These are phyloP conservation scores for Lophotriccus pileatus DNA, from an alignment of 2,797 vertebrate species.

Conservation along the genomic window DNA sequence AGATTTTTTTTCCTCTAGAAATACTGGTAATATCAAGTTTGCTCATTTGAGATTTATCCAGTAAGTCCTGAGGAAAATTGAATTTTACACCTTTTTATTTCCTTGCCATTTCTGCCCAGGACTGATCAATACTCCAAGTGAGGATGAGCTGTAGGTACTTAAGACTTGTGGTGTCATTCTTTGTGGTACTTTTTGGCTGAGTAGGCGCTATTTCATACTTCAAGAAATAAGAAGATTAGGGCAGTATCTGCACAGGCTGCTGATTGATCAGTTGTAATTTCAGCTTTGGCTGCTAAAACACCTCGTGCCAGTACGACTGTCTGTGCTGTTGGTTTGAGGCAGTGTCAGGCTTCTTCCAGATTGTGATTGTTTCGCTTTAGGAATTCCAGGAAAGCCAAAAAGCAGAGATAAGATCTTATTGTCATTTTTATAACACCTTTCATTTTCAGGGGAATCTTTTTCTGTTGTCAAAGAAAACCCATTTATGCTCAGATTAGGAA, in stretches of 20 bases:
- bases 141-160: neutral
- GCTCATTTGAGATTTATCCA: neutral
- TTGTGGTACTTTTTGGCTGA: neutral
- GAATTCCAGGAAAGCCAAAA: neutral
- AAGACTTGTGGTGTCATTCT: neutral
- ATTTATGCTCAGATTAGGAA: neutral
- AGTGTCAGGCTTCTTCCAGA: neutral
- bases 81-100: neutral
- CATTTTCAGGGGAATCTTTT: neutral
- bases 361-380: neutral
- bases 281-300: neutral
- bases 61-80: neutral
- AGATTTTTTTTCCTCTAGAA: neutral
- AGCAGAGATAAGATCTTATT: neutral
- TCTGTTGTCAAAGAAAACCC: constrained; percentile 4
- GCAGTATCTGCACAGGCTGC: neutral
- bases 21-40: no score
- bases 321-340: neutral
- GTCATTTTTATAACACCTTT: constrained; percentile 12
- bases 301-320: neutral
- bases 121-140: neutral
- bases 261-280: neutral
- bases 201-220: neutral
- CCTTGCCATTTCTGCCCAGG: neutral
- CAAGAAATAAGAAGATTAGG: neutral